A percentile compares a stretch with the other conserved stretches of the same genome.
These are phyloP conservation scores for Elymnias hypermnestra DNA, from an alignment of 1,140 invertebrate genomes.

Conservation along the genomic window DNA sequence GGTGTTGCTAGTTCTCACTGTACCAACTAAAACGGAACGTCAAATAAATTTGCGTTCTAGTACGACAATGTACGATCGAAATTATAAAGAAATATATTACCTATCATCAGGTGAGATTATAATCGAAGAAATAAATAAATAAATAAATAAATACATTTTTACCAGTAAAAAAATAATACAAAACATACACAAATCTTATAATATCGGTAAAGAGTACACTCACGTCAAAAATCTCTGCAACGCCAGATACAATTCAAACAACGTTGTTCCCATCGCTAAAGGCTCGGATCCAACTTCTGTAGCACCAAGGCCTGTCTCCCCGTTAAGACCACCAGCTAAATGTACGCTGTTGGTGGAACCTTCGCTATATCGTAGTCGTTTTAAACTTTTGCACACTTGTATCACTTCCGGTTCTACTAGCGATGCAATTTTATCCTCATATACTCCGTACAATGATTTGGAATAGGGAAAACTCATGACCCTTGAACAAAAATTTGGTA, in stretches of 20 bases:
- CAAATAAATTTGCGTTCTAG: no score
- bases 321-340: constrained; percentile 70
- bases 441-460: constrained; percentile 82
- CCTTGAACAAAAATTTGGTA: no score
- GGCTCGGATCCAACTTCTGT: constrained; percentile 77
- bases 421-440: constrained; percentile 86
- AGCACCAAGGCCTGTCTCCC: constrained; percentile 62
- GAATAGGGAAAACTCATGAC: constrained; percentile 83
- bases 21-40: no score
- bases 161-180: no score
- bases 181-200: no score
- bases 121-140: no score
- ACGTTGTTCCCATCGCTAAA: constrained; percentile 86
- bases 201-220: no score
- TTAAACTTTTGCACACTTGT: constrained; percentile 84
- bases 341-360: constrained; percentile 52
- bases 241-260: constrained; percentile 94
- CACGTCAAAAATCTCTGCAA: constrained; percentile 87
- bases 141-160: no score
- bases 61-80: no score
- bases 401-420: constrained; percentile 82
- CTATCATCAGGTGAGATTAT: no score
- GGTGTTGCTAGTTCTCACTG: no score
- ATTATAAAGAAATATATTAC: no score
- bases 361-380: constrained; percentile 74